phyloP scores from a whole-genome alignment of 2,888 invertebrate genomes.

The Ormyrus rosae region DNA sequence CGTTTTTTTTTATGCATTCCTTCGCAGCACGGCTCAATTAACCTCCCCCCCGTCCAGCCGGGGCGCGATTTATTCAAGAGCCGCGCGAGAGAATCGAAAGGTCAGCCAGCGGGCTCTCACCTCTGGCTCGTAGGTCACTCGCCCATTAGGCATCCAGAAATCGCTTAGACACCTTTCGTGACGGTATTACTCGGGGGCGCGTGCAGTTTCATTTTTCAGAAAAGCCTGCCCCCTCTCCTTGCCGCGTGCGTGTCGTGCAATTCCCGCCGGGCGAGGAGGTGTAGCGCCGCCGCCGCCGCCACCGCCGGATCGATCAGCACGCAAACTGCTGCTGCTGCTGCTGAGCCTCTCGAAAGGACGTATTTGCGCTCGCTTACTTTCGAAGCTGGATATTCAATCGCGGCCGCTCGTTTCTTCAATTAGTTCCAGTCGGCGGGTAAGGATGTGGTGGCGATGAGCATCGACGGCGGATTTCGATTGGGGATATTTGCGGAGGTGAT shows the following conservation, averaged over 20 bases:
- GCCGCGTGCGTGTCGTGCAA: slow-evolving; percentile 50
- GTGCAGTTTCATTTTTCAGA: slow-evolving; percentile 65
- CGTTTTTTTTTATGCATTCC: no score
- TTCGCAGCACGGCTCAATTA: background rate
- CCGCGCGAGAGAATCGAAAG: background rate
- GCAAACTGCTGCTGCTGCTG: slow-evolving; percentile 58
- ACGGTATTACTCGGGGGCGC: slow-evolving; percentile 44
- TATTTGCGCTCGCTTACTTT: background rate
- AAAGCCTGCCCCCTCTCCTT: slow-evolving; percentile 64
- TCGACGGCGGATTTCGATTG: no score
- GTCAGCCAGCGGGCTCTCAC: background rate
- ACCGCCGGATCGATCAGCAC: slow-evolving; percentile 64
- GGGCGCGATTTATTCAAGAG: background rate
- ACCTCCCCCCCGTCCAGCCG: background rate
- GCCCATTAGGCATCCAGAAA: slow-evolving; percentile 41
- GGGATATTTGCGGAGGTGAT: no score
- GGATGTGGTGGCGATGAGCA: no score
- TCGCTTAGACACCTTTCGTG: slow-evolving; percentile 39
- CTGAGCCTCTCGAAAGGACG: background rate
- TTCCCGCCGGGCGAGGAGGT: slow-evolving; percentile 35
- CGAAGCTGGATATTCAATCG: background rate
- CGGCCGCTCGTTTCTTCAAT: background rate
- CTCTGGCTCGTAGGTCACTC: slow-evolving; percentile 33
- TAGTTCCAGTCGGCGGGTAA: background rate
- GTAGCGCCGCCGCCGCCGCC: no score